Evolutionary conservation across 2,113 vertebrate species (phyloP), one percentile per base, ranked within the genome.

Genomic region (Nerophis ophidion): DNA sequence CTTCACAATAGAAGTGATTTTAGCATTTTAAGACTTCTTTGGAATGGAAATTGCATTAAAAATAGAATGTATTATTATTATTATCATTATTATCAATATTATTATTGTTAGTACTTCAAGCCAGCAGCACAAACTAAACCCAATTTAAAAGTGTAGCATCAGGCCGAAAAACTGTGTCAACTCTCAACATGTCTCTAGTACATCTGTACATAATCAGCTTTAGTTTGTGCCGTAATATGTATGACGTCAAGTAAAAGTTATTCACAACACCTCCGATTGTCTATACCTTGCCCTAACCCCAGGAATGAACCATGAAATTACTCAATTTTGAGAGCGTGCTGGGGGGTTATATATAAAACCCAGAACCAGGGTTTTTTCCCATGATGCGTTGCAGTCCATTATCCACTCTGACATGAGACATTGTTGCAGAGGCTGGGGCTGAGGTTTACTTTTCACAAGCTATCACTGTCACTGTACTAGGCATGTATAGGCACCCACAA

Each of bases 271-370:
- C 66, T 61, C 70, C 66, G 63, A 59, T 75, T 71, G 50, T 74
- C 34, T 66, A 67, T 71, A 61, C 65, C 76, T 6, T 35, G 60
- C 62, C 56, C 58, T 67, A 73, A 82, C 74, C 74, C 62, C 71
- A 67, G 70, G 72, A 86, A 82, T 71, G 70, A 81, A 76, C 80
- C 77, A 77, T 88, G 80, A 86, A 88, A 87, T 88, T 63, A 83
- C 79, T 74, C 70, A 48, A 76, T 73, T 71, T 84, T 61, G 48
- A 75, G 67, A 70, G 14, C 67, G 71, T 53, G 46, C 26, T 48
- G 26, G 48, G 1, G 13, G 5, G 5, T 83, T 79, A 78, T 61
- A 77, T 80, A 65, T 71, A 76, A 77, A 82, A 72, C 57, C 55
- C 44, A 49, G 54, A 55, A 76, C 69, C 65, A 48, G 16, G 63